Evolutionary conservation across 2,888 invertebrate genomes (phyloP), one percentile per base, ranked within the genome.

Genomic region (Acleris literana): DNA sequence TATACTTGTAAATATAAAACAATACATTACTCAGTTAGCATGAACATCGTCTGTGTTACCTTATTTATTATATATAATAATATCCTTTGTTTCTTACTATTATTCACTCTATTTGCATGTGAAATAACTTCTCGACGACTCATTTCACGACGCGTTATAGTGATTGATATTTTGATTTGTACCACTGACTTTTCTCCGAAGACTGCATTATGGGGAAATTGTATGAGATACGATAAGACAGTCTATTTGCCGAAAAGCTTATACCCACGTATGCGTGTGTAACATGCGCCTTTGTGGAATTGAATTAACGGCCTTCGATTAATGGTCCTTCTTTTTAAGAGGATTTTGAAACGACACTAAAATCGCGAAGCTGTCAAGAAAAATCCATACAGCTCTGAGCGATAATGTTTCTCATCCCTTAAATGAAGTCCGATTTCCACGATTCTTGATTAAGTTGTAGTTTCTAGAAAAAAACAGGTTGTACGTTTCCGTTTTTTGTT

Each of bases 111-210:
- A 66, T 66, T 66, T 66, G 53, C 62, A 66, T 53, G 57, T 57
- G 66, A 66, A 66, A 66, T 51, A 29, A 44, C 44, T 51, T 43
- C 17, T 11, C 53, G 46, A 16, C 44, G 22, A 56, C 9, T 33
- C 20, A 22, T 25, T n/a, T 53, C 39, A 17, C 17, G 6, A 39
- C 56, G 17, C 33, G 66, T 66, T 61, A n/a, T 25, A 56, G 53
- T 61, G 61, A 57, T 48, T 60, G 51, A 65, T 65, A 65, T 60
- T 65, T 65, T 60, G 60, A 61, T 60, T 55, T 51, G 60, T 56
- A 51, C 52, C 20, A 20, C 20, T 17, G 46, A 56, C 51, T 55
- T 46, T 65, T 65, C 65, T 55, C 11, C 13, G 60, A 56, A 60
- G 60, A 51, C 55, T n/a, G 39, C 43, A 53, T 58, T 53, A 25